A percentile compares a stretch with the other conserved stretches of the same genome.
Conservation (phyloP, 1,140 invertebrate species). For the Neoseiulus cucumeris region DNA sequence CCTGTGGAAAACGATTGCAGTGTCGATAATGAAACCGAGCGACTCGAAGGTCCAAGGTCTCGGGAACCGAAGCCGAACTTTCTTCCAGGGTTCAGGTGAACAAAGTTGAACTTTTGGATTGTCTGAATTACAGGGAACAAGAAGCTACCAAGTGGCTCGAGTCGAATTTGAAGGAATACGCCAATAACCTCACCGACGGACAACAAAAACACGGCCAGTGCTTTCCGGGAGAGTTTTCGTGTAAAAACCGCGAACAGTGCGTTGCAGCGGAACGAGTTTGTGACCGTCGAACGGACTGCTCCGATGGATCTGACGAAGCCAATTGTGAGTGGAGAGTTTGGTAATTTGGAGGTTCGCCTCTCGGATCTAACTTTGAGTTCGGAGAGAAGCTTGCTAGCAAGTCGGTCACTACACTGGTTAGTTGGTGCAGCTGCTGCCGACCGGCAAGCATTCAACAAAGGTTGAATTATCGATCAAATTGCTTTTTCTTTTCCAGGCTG, state of each 20-base stretch:
- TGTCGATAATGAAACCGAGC: too few species aligned
- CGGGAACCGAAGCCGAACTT: too few species aligned
- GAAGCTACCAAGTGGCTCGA: background rate
- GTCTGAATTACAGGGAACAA: too few species aligned
- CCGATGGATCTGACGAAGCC: slow-evolving; percentile 43
- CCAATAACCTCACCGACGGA: background rate
- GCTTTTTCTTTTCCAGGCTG: slow-evolving; percentile 15
- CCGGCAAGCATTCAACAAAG: background rate
- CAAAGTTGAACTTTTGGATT: too few species aligned
- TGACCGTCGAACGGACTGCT: slow-evolving; percentile 38
- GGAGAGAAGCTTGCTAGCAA: background rate
- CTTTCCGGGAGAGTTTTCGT: slow-evolving; percentile 18
- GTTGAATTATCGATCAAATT: background rate
- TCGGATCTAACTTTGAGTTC: background rate
- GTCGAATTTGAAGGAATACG: background rate
- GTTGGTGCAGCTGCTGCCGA: too few species aligned
- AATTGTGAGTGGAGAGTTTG: slow-evolving; percentile 34
- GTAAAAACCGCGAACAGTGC: slow-evolving; percentile 22
- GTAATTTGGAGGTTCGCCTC: too few species aligned
- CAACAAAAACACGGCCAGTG: background rate
- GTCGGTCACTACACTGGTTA: too few species aligned
- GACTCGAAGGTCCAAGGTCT: too few species aligned
- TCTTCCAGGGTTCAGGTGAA: too few species aligned
- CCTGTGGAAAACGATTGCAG: too few species aligned
- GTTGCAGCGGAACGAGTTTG: slow-evolving; percentile 24